Conservation (phyloP, 37 sponge, comb jelly and placozoan species). For the Geodia barretti region DNA sequence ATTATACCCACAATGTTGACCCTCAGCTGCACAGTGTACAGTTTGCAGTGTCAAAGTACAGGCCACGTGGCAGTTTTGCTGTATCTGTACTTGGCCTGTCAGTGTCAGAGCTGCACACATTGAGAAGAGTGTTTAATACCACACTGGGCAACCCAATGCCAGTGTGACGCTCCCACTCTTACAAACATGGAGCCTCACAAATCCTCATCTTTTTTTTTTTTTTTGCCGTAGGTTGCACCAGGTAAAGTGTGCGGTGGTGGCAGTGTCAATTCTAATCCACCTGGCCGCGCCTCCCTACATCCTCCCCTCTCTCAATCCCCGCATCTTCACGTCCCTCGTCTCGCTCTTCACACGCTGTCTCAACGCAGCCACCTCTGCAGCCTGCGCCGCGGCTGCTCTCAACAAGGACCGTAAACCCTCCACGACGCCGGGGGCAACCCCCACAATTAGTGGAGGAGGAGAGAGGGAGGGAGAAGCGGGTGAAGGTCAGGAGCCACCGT, state of each 20-base stretch:
- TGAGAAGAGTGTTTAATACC: slow-evolving; percentile 43
- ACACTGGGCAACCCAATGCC: background rate
- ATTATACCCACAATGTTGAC: too few relatives aligned
- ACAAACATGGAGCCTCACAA: slow-evolving; percentile 9
- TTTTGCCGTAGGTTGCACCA: slow-evolving; percentile 34
- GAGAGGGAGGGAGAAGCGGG: background rate
- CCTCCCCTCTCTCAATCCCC: slow-evolving; percentile 1
- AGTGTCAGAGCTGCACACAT: slow-evolving; percentile 4
- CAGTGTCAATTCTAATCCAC: slow-evolving; percentile 16
- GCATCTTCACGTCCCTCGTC: slow-evolving; percentile 6
- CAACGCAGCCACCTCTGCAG: slow-evolving; percentile 17
- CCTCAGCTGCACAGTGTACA: background rate
- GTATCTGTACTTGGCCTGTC: background rate
- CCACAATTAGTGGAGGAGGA: background rate
- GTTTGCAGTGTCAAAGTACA: background rate
- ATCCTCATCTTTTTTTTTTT: background rate
- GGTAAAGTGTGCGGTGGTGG: slow-evolving; percentile 48
- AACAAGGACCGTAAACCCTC: background rate
- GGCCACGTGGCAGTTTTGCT: background rate
- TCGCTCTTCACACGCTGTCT: slow-evolving; percentile 17
- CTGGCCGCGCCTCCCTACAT: background rate
- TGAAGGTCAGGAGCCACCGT: too few relatives aligned
- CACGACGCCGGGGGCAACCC: background rate
- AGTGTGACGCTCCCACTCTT: slow-evolving; percentile 36
- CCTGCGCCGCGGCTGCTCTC: background rate